phyloP scores from a whole-genome alignment of 2,797 vertebrate genomes.

The Hafferia zeledoni region DNA sequence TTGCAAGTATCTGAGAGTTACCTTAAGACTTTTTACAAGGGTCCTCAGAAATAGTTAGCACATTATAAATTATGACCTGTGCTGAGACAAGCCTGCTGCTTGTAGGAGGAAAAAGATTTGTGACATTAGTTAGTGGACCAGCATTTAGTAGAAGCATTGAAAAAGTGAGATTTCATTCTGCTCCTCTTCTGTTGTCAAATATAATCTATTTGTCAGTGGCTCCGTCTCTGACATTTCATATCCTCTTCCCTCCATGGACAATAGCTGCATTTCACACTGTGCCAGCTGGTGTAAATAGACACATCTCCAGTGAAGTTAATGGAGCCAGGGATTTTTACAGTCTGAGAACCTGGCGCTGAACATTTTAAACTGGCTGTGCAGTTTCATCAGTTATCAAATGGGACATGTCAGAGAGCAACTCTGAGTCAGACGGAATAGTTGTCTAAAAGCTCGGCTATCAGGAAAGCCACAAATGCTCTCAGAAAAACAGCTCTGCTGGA shows the following conservation, averaged over 20 bases:
- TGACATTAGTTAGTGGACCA: neutral
- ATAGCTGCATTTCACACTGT: neutral
- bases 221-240: neutral
- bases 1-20: neutral
- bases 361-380: neutral
- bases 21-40: neutral
- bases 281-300: neutral
- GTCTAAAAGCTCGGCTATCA: neutral
- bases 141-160: neutral
- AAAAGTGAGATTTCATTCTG: neutral
- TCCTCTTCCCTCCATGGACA: neutral
- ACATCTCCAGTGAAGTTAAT: neutral
- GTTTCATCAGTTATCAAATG: neutral
- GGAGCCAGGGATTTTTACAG: neutral
- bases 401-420: neutral
- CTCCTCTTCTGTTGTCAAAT: neutral
- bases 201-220: neutral
- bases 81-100: neutral
- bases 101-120: neutral
- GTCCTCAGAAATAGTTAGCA: neutral
- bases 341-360: neutral
- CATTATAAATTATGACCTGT: neutral
- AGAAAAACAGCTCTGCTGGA: neutral
- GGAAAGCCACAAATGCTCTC: neutral
- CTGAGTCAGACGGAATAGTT: neutral